phyloP scores from a whole-genome alignment of 2,888 invertebrate species.

The Physocephala rufipes region DNA sequence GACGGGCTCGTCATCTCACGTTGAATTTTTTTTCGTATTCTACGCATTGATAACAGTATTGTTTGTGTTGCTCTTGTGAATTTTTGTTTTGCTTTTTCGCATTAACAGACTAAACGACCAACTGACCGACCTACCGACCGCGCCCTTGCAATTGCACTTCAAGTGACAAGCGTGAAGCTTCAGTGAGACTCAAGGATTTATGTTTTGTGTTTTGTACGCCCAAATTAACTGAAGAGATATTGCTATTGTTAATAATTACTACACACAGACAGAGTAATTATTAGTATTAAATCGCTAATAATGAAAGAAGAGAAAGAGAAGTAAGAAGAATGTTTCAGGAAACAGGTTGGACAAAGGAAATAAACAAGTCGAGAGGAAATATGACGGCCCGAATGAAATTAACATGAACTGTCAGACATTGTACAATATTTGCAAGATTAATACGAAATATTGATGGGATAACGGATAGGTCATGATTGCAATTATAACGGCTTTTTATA shows the following conservation, averaged over 20 bases:
- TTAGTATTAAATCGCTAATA: conserved; percentile 56
- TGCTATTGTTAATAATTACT: conserved; percentile 52
- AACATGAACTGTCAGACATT: neutral
- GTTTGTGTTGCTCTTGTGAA: no score
- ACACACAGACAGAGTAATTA: conserved; percentile 58
- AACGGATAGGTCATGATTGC: no score
- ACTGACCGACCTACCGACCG: neutral
- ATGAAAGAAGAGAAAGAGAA: neutral
- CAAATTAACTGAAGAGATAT: conserved; percentile 23
- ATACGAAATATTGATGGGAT: neutral
- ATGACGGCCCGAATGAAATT: neutral
- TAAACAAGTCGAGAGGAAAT: neutral
- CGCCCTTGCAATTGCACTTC: neutral
- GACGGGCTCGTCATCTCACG: no score
- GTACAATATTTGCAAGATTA: neutral
- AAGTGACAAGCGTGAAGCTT: neutral
- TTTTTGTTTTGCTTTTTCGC: no score
- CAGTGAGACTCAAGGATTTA: neutral
- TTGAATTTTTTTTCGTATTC: no score
- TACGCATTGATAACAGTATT: no score
- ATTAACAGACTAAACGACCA: no score
- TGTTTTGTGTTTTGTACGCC: neutral
- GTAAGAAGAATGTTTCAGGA: neutral
- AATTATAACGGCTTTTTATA: no score
- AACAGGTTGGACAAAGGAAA: neutral